Percentiles rank a stretch among this genome's conserved stretches.
These are phyloP conservation scores for Ictalurus furcatus DNA, from an alignment of 2,113 vertebrate genomes.

Conservation along the genomic window DNA sequence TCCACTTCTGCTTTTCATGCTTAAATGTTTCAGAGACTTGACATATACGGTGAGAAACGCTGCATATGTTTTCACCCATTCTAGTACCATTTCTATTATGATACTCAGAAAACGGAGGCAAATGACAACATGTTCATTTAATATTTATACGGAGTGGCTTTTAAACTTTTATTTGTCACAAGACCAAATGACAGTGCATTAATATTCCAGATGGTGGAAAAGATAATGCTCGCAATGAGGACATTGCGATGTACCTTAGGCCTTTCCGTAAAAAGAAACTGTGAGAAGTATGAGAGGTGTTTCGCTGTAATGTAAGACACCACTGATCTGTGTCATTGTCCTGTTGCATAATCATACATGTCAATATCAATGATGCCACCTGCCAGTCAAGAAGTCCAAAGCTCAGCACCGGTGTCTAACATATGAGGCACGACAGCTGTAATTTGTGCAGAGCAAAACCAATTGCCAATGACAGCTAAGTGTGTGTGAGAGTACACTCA, in stretches of 20 bases:
- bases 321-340: background rate
- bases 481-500: background rate
- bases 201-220: background rate
- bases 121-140: background rate
- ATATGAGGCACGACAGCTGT: constrained; percentile 31
- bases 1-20: constrained; percentile 1
- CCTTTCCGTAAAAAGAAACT: background rate
- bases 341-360: background rate
- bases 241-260: background rate
- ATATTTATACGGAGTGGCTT: constrained; percentile 17
- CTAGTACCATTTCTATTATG: background rate
- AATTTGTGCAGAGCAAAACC: constrained; percentile 23
- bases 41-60: constrained; percentile 12
- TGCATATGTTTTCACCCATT: background rate
- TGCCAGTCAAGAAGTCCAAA: background rate
- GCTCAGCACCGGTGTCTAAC: background rate
- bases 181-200: background rate
- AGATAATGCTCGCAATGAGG: background rate
- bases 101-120: background rate
- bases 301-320: background rate
- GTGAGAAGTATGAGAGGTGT: background rate
- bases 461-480: constrained; percentile 30
- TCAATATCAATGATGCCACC: background rate
- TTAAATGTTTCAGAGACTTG: constrained; percentile 16
- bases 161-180: constrained; percentile 3